Evolutionary conservation across 30 jellyfish, hydroid and myxozoan species (phyloP).

Genomic region (Turritopsis rubra): DNA sequence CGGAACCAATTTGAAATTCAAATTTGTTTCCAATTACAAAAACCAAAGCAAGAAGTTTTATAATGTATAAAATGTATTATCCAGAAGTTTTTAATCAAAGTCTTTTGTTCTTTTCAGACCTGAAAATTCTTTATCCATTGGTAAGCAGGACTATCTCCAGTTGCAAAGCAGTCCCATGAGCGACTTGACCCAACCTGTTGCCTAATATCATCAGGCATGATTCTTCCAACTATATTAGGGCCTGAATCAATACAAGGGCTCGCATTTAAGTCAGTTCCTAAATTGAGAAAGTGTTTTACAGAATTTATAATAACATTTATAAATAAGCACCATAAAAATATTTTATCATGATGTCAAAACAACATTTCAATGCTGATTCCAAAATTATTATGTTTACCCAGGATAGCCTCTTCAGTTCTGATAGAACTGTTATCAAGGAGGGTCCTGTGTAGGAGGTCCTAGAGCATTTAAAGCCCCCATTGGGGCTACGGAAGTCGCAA

Average conservation of each 20-base stretch:
- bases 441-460: no score
- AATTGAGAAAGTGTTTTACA: not conserved
- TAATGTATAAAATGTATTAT: no score
- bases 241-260: constrained; percentile 61
- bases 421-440: no score
- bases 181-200: constrained; percentile 32
- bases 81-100: not conserved
- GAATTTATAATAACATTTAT: no score
- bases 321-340: no score
- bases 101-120: constrained; percentile 35
- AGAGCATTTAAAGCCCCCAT: no score
- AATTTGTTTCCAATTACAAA: not conserved
- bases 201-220: constrained; percentile 54
- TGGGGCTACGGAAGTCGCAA: no score
- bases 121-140: constrained; percentile 62
- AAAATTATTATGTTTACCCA: no score
- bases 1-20: not conserved
- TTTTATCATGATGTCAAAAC: no score
- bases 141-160: constrained; percentile 49
- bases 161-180: constrained; percentile 61
- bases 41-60: not conserved
- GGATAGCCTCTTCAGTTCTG: no score
- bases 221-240: constrained; percentile 56
- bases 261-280: constrained; percentile 16
- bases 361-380: no score